Percentiles rank a stretch among this genome's conserved stretches.
Conservation (phyloP, 2,797 vertebrate genomes). For the Enteromius thamalakanensis region DNA sequence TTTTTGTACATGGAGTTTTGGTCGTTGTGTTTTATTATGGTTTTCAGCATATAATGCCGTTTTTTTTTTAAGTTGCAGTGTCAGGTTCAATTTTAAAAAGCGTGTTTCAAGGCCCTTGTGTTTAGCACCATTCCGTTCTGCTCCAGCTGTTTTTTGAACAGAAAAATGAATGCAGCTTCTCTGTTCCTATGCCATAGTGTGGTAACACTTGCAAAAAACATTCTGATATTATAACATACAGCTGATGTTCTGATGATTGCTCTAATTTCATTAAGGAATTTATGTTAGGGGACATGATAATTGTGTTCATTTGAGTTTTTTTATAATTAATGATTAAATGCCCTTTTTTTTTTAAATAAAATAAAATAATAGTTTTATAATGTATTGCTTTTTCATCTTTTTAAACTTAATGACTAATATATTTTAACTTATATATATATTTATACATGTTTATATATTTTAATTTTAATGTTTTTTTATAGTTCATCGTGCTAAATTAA, state of each 20-base stretch:
- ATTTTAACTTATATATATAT: no score
- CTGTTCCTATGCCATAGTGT: not conserved
- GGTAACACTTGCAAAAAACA: not conserved
- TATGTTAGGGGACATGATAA: not conserved
- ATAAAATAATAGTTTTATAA: not conserved
- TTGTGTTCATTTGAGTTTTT: not conserved
- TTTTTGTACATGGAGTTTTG: not conserved
- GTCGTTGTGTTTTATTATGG: not conserved
- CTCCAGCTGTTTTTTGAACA: constrained; percentile 2
- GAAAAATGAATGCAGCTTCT: not conserved
- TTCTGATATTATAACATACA: not conserved
- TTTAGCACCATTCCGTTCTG: not conserved
- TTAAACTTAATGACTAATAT: not conserved
- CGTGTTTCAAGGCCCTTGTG: not conserved
- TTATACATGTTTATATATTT: not conserved
- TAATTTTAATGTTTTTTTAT: not conserved
- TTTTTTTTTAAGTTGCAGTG: not conserved
- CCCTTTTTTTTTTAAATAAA: no score
- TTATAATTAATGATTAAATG: not conserved
- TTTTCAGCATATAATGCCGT: constrained; percentile 3
- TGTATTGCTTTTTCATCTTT: not conserved
- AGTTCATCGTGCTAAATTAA: not conserved
- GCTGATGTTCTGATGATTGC: no score
- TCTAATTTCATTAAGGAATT: not conserved
- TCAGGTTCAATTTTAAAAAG: constrained; percentile 18